phyloP scores from a whole-genome alignment of 2,113 vertebrate genomes.

The Brevimyrus niger region DNA sequence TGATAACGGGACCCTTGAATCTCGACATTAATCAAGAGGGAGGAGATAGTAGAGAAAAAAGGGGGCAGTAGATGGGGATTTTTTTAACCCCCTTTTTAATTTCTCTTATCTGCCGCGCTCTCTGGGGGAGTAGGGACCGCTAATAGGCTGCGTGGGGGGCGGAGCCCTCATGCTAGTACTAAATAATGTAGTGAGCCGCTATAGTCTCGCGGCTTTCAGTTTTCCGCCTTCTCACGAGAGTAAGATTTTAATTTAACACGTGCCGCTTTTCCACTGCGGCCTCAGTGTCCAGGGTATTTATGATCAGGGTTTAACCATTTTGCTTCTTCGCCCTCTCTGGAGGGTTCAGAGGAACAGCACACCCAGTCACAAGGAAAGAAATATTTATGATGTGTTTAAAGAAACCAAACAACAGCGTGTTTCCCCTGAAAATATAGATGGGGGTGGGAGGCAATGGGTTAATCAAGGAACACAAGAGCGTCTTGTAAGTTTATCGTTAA shows the following conservation, averaged over 20 bases:
- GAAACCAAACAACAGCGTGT: constrained; percentile 20
- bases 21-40: constrained; percentile 53
- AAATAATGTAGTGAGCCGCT: constrained; percentile 11
- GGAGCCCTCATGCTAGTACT: constrained; percentile 17
- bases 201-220: constrained; percentile 26
- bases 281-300: neutral
- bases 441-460: neutral
- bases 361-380: constrained; percentile 11
- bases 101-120: constrained; percentile 56
- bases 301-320: neutral
- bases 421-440: constrained; percentile 6
- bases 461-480: neutral
- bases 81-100: constrained; percentile 42
- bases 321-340: neutral
- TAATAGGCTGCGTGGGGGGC: constrained; percentile 45
- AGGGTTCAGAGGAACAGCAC: neutral
- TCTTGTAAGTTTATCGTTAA: neutral
- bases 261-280: neutral
- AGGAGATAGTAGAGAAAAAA: constrained; percentile 25
- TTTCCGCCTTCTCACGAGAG: neutral
- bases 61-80: constrained; percentile 33
- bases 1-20: constrained; percentile 56
- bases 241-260: neutral
- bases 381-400: constrained; percentile 27
- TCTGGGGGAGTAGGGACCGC: constrained; percentile 40